Conservation (phyloP, 2,797 vertebrate genomes). For the Hippopotamyrus pictus region DNA sequence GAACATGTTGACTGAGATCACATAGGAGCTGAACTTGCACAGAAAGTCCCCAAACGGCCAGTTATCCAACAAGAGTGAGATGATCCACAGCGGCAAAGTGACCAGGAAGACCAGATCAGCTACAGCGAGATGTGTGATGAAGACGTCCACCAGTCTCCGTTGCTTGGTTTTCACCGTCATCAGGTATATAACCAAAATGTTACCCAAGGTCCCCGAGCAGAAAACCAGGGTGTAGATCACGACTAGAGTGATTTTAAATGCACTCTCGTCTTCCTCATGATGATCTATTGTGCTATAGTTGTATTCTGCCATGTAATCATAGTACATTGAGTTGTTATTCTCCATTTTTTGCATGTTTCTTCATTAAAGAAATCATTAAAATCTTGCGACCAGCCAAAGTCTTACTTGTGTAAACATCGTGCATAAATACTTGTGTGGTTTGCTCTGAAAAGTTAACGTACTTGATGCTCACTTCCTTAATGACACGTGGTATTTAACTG, state of each 20-base stretch:
- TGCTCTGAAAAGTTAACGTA: background rate
- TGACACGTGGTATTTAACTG: background rate
- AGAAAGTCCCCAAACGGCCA: slow-evolving; percentile 22
- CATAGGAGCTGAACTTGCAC: slow-evolving; percentile 25
- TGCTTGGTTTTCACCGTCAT: slow-evolving; percentile 15
- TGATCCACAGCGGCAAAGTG: slow-evolving; percentile 24
- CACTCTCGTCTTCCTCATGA: background rate
- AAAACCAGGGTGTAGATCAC: slow-evolving; percentile 21
- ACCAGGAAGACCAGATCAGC: slow-evolving; percentile 28
- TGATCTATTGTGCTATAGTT: background rate
- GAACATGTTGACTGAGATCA: slow-evolving; percentile 27
- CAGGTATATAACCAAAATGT: slow-evolving; percentile 18
- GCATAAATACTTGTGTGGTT: background rate
- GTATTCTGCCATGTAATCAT: background rate
- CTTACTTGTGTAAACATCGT: background rate
- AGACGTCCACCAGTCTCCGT: slow-evolving; percentile 20
- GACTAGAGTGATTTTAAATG: background rate
- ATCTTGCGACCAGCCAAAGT: background rate
- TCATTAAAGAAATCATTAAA: background rate
- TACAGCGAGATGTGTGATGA: slow-evolving; percentile 23
- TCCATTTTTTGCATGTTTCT: background rate
- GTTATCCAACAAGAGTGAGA: background rate
- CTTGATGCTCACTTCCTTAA: background rate
- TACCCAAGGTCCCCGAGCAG: slow-evolving; percentile 15
- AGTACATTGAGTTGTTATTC: background rate